These are phyloP conservation scores for Alectoris magna DNA, from an alignment of 2,797 vertebrate genomes.

Conservation along the genomic window DNA sequence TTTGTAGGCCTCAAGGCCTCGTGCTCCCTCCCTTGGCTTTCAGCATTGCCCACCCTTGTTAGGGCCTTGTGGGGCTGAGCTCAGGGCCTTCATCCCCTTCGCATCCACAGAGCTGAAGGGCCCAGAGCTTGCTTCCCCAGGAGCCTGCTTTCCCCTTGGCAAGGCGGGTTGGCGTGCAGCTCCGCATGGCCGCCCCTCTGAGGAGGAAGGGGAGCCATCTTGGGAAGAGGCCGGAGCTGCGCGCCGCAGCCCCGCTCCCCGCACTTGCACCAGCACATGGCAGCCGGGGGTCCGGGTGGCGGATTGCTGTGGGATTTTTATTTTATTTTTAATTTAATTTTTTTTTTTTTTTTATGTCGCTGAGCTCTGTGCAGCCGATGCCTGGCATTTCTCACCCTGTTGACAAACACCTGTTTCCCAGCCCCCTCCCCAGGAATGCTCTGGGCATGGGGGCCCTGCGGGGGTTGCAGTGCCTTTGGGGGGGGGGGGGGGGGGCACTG, in stretches of 20 bases:
- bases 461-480: fast-evolving
- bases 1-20: not conserved
- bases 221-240: not conserved
- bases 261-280: not conserved
- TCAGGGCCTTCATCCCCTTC: not conserved
- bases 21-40: fast-evolving
- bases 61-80: not conserved
- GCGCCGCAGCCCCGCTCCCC: fast-evolving
- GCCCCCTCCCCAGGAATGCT: slow-evolving; percentile 62
- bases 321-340: not conserved
- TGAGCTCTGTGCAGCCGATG: not conserved
- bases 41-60: fast-evolving
- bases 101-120: not conserved
- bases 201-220: slow-evolving; percentile 38
- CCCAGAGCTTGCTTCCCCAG: not conserved
- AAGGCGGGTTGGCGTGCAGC: not conserved
- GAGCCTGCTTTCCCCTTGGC: fast-evolving
- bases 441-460: not conserved
- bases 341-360: not conserved
- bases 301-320: not conserved
- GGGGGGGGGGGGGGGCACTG: not conserved
- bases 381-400: not conserved
- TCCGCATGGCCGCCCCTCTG: slow-evolving; percentile 13
- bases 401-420: slow-evolving; percentile 71
- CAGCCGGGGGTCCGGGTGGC: not conserved